These are phyloP conservation scores for Callaeas wilsoni DNA, from an alignment of 2,113 vertebrate genomes.

Conservation along the genomic window DNA sequence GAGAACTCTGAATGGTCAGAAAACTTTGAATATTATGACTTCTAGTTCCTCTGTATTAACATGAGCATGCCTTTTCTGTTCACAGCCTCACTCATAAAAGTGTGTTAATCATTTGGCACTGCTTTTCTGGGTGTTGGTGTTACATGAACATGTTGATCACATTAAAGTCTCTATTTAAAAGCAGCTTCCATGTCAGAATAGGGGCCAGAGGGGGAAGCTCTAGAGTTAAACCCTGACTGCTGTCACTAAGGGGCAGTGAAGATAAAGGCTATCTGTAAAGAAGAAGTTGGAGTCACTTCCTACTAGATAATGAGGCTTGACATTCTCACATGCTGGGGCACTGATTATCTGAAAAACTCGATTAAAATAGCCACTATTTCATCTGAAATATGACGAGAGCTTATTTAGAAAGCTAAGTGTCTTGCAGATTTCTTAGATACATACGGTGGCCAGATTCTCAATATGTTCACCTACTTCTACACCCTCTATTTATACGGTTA, in stretches of 20 bases:
- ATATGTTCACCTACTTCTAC: not conserved
- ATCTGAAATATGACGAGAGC: not conserved
- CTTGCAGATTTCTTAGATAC: not conserved
- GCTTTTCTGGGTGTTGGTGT: not conserved
- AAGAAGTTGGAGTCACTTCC: not conserved
- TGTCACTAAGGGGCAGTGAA: not conserved
- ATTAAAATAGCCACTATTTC: not conserved
- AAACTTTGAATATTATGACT: not conserved
- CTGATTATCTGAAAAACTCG: not conserved
- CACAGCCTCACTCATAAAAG: not conserved
- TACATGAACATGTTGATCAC: not conserved
- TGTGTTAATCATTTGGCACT: not conserved
- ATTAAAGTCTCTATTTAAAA: not conserved
- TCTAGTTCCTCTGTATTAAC: not conserved
- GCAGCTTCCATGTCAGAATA: not conserved
- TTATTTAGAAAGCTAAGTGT: not conserved
- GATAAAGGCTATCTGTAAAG: not conserved
- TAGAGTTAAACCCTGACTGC: not conserved
- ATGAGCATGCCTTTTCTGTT: not conserved
- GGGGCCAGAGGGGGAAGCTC: not conserved
- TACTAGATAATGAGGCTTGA: not conserved
- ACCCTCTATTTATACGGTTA: not conserved
- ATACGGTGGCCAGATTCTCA: not conserved
- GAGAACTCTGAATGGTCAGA: not conserved
- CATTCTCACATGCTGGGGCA: not conserved